Base-by-base conservation (phyloP, 1,140 invertebrate species). In the Pseudoatta argentina region DNA sequence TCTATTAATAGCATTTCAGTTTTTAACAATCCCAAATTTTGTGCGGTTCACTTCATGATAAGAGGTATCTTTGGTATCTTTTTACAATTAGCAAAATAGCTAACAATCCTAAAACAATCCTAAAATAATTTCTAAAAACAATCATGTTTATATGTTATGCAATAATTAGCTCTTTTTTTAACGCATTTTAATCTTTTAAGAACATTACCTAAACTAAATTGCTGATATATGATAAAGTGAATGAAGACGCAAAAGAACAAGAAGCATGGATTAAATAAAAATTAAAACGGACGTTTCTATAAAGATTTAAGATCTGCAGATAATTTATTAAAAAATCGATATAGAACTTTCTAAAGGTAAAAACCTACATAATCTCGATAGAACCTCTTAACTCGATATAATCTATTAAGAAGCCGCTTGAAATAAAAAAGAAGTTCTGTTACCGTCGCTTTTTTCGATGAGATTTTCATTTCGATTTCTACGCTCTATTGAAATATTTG, bases 271-370 rank as follows among this genome's bases (percentile, higher is more conserved):
- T 82, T 44, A 72, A 34, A 5, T 34, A 34, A 48, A 44, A 59
- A 69, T 53, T 48, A 18, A 72, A 44, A 24, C 8, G 24, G 12
- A 1, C 21, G 10, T 82, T n/a, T 72, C 18, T 71, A 48, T 34
- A 27, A 53, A 51, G 24, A 64, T 18, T n/a, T 61, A 48, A 61
- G 39, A 73, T 59, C 18, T 59, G 39, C 24, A 57, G 24, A 18
- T 59, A 48, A 72, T 48, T 73, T 69, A 81, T 48, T 30, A 51
- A 51, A 10, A 82, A 82, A 59, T 82, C 79, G 6, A 83, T 73
- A 44, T 39, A 18, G 18, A 30, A 61, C 39, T 75, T 59, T 75
- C 18, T 24, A 75, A 61, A 73, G 55, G 24, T 82, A 16, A 24
- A 48, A 73, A 24, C 79, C 7, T 27, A 18, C 51, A 44, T 61